A percentile compares a stretch with the other conserved stretches of the same genome.
phyloP scores from a whole-genome alignment of 2,113 vertebrate species.

The Nasalis larvatus region DNA sequence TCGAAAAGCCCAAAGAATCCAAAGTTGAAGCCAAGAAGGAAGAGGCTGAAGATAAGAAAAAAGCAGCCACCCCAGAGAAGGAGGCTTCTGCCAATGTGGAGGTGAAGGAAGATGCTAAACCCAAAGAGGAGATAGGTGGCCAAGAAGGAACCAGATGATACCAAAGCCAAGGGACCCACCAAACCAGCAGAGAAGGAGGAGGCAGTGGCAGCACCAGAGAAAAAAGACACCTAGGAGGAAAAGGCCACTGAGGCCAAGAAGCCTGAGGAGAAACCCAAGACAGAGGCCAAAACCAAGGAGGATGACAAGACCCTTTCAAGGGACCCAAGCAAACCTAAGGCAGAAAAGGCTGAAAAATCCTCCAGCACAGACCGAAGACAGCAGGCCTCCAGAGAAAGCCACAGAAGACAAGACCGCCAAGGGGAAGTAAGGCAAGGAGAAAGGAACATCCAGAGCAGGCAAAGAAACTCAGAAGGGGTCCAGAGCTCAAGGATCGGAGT shows the following conservation, averaged over 20 bases:
- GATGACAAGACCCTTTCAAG: slow-evolving; percentile 69
- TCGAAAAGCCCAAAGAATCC: slow-evolving; percentile 77
- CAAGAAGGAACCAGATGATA: slow-evolving; percentile 70
- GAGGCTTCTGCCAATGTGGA: slow-evolving; percentile 61
- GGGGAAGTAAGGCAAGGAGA: slow-evolving; percentile 69
- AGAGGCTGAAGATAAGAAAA: slow-evolving; percentile 77
- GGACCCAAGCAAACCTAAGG: slow-evolving; percentile 65
- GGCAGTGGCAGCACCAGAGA: slow-evolving; percentile 43
- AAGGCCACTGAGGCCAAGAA: slow-evolving; percentile 75
- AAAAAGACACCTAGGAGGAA: slow-evolving; percentile 77
- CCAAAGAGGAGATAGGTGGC: slow-evolving; percentile 55
- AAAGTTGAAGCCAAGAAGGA: slow-evolving; percentile 77
- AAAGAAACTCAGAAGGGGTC: slow-evolving; percentile 49
- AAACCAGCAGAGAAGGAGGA: slow-evolving; percentile 66
- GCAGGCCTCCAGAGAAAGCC: slow-evolving; percentile 77
- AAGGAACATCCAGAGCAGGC: neutral
- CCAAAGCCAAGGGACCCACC: slow-evolving; percentile 77
- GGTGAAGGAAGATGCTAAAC: slow-evolving; percentile 74
- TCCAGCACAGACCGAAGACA: slow-evolving; percentile 87
- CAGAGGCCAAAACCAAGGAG: slow-evolving; percentile 75
- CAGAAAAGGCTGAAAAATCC: slow-evolving; percentile 87
- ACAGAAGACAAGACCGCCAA: slow-evolving; percentile 83
- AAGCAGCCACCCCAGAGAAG: slow-evolving; percentile 71
- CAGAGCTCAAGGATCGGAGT: neutral
- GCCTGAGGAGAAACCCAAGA: slow-evolving; percentile 80